Conservation (phyloP, 1,140 invertebrate species). For the Neuroterus valhalla region DNA sequence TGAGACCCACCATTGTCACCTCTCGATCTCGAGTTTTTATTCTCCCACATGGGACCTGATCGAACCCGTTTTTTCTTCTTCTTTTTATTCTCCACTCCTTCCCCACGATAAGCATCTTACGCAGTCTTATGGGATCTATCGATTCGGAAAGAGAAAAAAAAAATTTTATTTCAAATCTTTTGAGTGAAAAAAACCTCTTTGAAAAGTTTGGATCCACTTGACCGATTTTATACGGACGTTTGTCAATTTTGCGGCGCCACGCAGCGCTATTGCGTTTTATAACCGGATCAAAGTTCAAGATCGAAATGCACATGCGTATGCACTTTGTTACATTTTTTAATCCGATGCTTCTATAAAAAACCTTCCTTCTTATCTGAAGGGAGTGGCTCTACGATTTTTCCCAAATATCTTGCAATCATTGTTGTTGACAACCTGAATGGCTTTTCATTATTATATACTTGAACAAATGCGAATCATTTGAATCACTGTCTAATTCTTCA, state of each 20-base stretch:
- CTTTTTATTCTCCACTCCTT: slow-evolving; percentile 54
- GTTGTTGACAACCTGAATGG: too few species aligned
- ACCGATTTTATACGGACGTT: slow-evolving; percentile 52
- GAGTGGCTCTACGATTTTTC: too few species aligned
- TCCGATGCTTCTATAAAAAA: too few species aligned
- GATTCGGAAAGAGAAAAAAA: slow-evolving; percentile 52
- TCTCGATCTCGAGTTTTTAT: slow-evolving; percentile 51
- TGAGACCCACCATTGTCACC: slow-evolving; percentile 53
- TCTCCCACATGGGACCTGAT: slow-evolving; percentile 68
- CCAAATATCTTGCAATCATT: too few species aligned
- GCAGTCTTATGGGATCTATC: slow-evolving; percentile 39
- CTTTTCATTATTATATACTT: too few species aligned
- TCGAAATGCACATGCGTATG: too few species aligned
- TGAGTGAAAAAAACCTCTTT: slow-evolving; percentile 51
- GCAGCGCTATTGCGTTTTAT: slow-evolving; percentile 33
- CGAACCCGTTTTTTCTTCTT: slow-evolving; percentile 57
- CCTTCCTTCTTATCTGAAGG: too few species aligned
- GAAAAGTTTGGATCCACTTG: slow-evolving; percentile 54
- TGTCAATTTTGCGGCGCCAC: slow-evolving; percentile 49
- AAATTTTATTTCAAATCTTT: slow-evolving; percentile 58
- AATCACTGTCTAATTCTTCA: too few species aligned
- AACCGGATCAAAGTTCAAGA: not conserved
- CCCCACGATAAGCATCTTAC: slow-evolving; percentile 52
- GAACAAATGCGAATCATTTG: too few species aligned
- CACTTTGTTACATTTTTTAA: too few species aligned